Evolutionary conservation across 2,113 vertebrate species (phyloP).

Genomic region (Marmota monax): DNA sequence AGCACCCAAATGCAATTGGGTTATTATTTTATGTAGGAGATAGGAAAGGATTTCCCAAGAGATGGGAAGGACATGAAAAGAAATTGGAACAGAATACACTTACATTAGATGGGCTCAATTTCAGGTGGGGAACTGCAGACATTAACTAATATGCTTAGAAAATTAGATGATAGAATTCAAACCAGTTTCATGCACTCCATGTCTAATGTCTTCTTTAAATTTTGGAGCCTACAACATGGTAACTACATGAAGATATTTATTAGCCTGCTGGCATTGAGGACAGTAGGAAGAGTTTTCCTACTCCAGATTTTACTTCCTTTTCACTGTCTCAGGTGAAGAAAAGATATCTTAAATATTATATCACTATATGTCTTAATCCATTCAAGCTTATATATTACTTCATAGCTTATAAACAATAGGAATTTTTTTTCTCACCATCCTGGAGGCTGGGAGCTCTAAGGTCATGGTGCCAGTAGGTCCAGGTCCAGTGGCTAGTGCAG

Average conservation of each 20-base stretch:
- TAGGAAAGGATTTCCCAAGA: not conserved
- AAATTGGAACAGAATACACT: not conserved
- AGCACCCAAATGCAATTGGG: not conserved
- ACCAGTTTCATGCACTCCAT: not conserved
- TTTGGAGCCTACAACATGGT: not conserved
- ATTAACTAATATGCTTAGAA: not conserved
- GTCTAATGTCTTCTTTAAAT: not conserved
- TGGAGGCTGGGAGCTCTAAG: too few relatives aligned
- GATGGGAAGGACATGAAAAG: not conserved
- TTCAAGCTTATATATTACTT: not conserved
- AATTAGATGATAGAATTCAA: not conserved
- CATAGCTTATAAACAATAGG: not conserved
- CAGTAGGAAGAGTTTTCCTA: not conserved
- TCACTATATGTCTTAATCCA: not conserved
- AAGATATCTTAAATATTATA: not conserved
- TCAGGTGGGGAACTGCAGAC: not conserved
- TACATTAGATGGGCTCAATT: not conserved
- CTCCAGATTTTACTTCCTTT: slow-evolving; percentile 28
- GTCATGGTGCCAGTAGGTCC: too few relatives aligned
- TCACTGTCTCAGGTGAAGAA: not conserved
- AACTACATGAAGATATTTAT: not conserved
- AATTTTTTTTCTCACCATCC: too few relatives aligned
- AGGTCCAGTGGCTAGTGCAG: too few relatives aligned
- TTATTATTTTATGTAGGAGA: too few relatives aligned
- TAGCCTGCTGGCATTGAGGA: not conserved